A percentile compares a stretch with the other conserved stretches of the same genome.
Evolutionary conservation across 2,797 vertebrate species (phyloP).

Genomic region (Setipinna tenuifilis): DNA sequence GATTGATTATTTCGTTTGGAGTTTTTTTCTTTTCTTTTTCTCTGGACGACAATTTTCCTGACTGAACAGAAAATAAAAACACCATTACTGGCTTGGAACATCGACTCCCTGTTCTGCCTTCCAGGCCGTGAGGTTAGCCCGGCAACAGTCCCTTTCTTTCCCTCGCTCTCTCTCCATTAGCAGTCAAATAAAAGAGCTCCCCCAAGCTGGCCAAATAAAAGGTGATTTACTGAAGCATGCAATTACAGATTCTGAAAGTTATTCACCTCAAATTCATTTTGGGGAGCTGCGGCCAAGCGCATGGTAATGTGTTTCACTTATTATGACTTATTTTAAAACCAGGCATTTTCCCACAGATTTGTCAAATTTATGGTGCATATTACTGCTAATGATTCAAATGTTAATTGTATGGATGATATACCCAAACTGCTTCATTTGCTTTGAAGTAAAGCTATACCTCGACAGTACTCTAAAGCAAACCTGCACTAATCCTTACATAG

Average conservation of each 20-base stretch:
- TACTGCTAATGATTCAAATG: background rate
- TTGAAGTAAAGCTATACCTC: background rate
- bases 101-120: too few species aligned
- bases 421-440: background rate
- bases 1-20: too few species aligned
- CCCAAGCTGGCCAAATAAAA: background rate
- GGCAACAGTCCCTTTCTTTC: background rate
- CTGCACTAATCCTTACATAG: background rate
- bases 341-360: background rate
- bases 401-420: background rate
- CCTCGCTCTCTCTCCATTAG: background rate
- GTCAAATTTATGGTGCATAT: background rate
- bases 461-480: background rate
- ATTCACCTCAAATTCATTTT: background rate
- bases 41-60: too few species aligned
- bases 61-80: too few species aligned
- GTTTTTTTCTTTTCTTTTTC: too few species aligned
- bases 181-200: background rate
- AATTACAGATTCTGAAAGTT: constrained; percentile 11
- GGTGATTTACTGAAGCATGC: background rate
- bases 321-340: background rate
- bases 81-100: too few species aligned
- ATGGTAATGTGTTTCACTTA: background rate
- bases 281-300: background rate
- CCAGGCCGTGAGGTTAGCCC: too few species aligned